These are phyloP conservation scores for Clarias macrocephalus DNA, from an alignment of 2,113 vertebrate genomes.

Conservation along the genomic window DNA sequence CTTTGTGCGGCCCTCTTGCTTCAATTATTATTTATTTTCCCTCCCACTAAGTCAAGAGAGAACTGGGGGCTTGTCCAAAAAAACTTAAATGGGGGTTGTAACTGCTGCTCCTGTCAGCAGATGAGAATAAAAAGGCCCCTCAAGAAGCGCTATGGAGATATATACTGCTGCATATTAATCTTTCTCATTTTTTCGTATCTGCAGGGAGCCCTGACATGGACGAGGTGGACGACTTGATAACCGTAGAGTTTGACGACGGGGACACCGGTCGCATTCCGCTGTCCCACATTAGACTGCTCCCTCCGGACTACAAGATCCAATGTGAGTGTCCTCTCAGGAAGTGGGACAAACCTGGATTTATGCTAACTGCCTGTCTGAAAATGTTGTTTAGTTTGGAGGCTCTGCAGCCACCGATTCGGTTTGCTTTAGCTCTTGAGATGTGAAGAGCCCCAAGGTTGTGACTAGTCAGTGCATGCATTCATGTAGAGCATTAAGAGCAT, in stretches of 20 bases:
- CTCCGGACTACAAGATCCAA: constrained; percentile 97
- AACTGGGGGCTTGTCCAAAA: constrained; percentile 57
- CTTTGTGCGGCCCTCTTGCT: constrained; percentile 47
- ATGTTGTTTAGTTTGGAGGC: constrained; percentile 48
- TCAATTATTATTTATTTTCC: constrained; percentile 54
- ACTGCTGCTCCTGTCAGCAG: constrained; percentile 46
- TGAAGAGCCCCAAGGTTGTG: constrained; percentile 12
- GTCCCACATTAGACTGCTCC: constrained; percentile 93
- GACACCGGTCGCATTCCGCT: constrained; percentile 95
- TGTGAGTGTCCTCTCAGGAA: constrained; percentile 76
- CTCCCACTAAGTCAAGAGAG: constrained; percentile 45
- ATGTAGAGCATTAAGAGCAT: constrained; percentile 21
- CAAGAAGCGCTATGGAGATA: background rate
- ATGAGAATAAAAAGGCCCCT: constrained; percentile 47
- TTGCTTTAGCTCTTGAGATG: constrained; percentile 51
- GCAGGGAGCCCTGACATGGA: constrained; percentile 87
- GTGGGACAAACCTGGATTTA: constrained; percentile 13
- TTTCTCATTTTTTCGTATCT: constrained; percentile 21
- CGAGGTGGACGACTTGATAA: constrained; percentile 90
- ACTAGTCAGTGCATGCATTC: background rate
- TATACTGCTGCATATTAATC: constrained; percentile 13
- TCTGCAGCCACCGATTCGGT: constrained; percentile 33
- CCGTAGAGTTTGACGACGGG: constrained; percentile 96
- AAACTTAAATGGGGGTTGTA: constrained; percentile 47
- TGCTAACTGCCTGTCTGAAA: constrained; percentile 24